Evolutionary conservation across 2,797 vertebrate species (phyloP).

Genomic region (Limosa lapponica): DNA sequence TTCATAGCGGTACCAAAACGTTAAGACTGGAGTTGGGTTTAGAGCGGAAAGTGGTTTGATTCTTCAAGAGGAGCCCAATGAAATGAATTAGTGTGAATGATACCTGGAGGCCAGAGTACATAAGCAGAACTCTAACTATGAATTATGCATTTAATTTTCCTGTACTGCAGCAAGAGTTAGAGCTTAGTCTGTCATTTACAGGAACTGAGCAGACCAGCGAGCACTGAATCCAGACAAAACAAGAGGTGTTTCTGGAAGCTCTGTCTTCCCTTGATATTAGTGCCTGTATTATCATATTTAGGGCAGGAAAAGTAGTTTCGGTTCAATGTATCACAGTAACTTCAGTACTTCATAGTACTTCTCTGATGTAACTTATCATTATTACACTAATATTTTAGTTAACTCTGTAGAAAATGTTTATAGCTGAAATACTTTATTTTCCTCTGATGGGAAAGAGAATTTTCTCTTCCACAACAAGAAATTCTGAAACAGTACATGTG

Average conservation of each 20-base stretch:
- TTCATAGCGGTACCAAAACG: background rate
- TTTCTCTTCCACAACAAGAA: background rate
- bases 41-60: background rate
- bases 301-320: background rate
- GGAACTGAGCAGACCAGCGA: background rate
- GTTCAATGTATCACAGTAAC: background rate
- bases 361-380: background rate
- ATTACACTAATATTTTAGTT: background rate
- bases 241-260: background rate
- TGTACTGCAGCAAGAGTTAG: background rate
- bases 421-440: background rate
- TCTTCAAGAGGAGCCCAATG: background rate
- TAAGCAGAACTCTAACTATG: background rate
- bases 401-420: background rate
- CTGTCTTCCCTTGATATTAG: background rate
- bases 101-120: background rate
- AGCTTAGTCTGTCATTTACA: background rate
- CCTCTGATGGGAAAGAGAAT: background rate
- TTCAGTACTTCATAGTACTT: background rate
- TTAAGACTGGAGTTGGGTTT: background rate
- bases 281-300: background rate
- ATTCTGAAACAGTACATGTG: background rate
- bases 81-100: background rate
- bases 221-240: background rate
- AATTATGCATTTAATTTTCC: constrained; percentile 8